Base-by-base conservation (phyloP, 2,113 vertebrate genomes). In the Mesoclemmys tuberculata region DNA sequence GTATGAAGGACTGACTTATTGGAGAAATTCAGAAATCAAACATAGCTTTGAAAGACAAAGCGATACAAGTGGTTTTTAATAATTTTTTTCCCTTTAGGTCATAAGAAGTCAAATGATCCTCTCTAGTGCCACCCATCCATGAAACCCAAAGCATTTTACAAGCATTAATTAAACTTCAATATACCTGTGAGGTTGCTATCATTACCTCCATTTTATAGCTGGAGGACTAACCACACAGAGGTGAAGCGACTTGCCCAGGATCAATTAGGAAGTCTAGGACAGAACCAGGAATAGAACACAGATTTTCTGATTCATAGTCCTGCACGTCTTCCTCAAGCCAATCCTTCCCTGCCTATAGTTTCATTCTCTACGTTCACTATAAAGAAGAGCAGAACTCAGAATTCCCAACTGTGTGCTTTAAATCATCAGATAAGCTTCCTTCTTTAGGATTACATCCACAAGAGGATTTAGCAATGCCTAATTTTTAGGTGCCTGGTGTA, bases 101-200 rank as follows among this genome's bases (percentile, higher is more conserved):
- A 94, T 86, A 78, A 92, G 74, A 74, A 93, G 86, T 78, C 29
- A 93, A 92, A 88, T n/a, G 21, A 56, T 74, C 77, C 82, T 49
- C 46, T 48, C 6, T n/a, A 35, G 31, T 13, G 10, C 84, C 94
- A 87, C 92, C 82, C 87, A 96, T 75, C 64, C 44, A 46, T 89
- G 80, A 58, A 48, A 80, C 90, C 94, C 2, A 9, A 49, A 91
- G 83, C 68, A 74, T 54, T 94, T 91, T 83, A 54, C 41, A 92
- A 82, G 84, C 0, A 2, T 74, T 92, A 27, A 44, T 77, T 86
- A 94, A 95, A 71, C 49, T 82, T 90, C n/a, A 83, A 86, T 77
- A n/a, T 46, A 86, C 11, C 56, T 51, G 84, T 77, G 41, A 51
- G 94, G 21, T 68, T 71, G 85, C 31, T 87, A 19, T 71, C 64